These are phyloP conservation scores for Kryptolebias marmoratus DNA, from an alignment of 2,113 vertebrate species.

Conservation along the genomic window DNA sequence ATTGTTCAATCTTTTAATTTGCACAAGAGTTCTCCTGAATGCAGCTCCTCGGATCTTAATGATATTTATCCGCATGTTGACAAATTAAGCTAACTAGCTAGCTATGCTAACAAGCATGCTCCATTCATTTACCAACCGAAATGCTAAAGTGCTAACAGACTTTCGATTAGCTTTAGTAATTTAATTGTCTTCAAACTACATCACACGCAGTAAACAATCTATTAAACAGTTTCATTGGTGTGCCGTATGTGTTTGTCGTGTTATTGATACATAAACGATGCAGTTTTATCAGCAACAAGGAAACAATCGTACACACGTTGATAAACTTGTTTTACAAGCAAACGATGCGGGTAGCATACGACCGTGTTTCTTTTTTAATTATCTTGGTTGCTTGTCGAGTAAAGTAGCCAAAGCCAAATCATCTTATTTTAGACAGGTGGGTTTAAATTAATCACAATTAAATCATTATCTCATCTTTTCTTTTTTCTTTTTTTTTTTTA, in stretches of 20 bases:
- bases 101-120: slow-evolving; percentile 66
- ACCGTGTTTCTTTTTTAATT: slow-evolving; percentile 16
- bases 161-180: slow-evolving; percentile 28
- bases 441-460: too few species aligned
- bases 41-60: accelerated
- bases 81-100: slow-evolving; percentile 39
- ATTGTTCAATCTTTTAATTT: accelerated
- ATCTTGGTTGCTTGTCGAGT: neutral
- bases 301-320: slow-evolving; percentile 32
- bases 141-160: slow-evolving; percentile 54
- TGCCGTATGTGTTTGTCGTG: neutral
- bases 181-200: slow-evolving; percentile 8
- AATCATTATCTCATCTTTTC: too few species aligned
- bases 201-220: neutral
- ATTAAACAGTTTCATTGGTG: accelerated
- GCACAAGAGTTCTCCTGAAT: accelerated
- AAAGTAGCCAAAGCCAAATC: neutral
- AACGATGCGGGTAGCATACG: slow-evolving; percentile 33
- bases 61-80: neutral
- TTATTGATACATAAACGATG: accelerated
- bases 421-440: neutral
- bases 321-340: slow-evolving; percentile 45
- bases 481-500: too few species aligned
- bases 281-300: neutral
- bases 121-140: slow-evolving; percentile 64